Evolutionary conservation across 2,888 invertebrate genomes (phyloP), one percentile per base, ranked within the genome.

Genomic region (Ommatoiulus sabulosus): DNA sequence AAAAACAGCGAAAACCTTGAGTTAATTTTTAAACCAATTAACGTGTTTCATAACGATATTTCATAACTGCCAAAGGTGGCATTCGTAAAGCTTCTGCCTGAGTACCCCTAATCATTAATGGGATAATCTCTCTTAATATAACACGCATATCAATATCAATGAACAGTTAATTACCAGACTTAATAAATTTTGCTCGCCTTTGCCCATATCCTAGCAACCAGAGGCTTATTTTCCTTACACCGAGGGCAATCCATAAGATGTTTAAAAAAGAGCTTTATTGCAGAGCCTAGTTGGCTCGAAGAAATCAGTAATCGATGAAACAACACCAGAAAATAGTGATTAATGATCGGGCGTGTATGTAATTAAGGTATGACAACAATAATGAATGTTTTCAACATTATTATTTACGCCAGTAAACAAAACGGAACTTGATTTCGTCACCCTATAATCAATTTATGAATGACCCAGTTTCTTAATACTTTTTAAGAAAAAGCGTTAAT

Each of bases 201-300:
- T 15, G n/a, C n/a, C 15, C 57, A 63, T 63, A 63, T 63, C 57
- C 57, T 63, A 63, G 57, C 57, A 63, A 63, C 57, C 57, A 10
- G 15, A 52, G 15, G 52, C 57, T 10, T 5, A n/a, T n/a, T 63
- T 63, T n/a, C 12, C n/a, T 63, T n/a, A 63, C 17, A 15, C 52
- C 6, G 15, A 63, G 57, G 57, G n/a, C 57, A 63, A 63, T 63
- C 57, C 57, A n/a, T n/a, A n/a, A 1, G 6, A 15, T 12, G 3
- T n/a, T 63, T 63, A 63, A 63, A 57, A 63, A 63, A 63, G 3
- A 63, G 57, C 57, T 63, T n/a, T n/a, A 63, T 63, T 63, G n/a
- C n/a, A 63, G 57, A 15, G n/a, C n/a, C 57, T 5, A 15, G n/a
- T 63, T 17, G 57, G 10, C 17, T 3, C n/a, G 57, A 63, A 63